Evolutionary conservation across 2,797 vertebrate genomes (phyloP), one percentile per base, ranked within the genome.

Genomic region (Vultur gryphus): DNA sequence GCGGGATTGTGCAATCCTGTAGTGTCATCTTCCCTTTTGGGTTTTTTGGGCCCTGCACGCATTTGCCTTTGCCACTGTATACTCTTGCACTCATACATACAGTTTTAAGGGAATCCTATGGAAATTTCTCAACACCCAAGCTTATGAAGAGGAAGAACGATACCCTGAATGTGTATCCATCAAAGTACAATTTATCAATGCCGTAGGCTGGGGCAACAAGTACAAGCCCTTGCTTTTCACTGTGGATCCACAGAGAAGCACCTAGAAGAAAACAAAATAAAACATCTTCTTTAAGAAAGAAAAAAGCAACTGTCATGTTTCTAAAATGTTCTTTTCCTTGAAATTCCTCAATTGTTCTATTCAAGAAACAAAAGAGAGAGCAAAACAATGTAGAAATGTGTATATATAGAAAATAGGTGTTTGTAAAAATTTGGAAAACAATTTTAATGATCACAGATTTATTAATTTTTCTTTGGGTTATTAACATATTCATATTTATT

Each of bases 171-270:
- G 31, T 29, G 9, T 95, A 89, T 70, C 78, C 76, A 71, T 97
- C 97, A 43, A 98, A 98, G 95, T 92, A 97, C 84, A 99, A 84
- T 87, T 98, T 96, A 3, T 98, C 97, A 81, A 98, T 97, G 87
- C 98, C 98, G 28, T 97, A 93, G 29, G 44, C 80, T 72, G 97
- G 94, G 75, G 98, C 98, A 5, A 25, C 5, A 91, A 99, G 95
- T 86, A 61, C 62, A 23, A 99, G 64, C n/a, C 98, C 98, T 46
- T 98, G 65, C 4, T 90, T 97, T 65, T 70, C 97, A 90, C 84
- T 89, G 65, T 37, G 92, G 71, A 98, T 98, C 73, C 91, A 93
- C 59, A 99, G 87, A 57, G 95, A 29, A 61, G 86, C 54, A 58
- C 92, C 94, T 97, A 80, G 48, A 70, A 67, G 13, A 39, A 69